Conservation (phyloP, 2,113 vertebrate species). For the Lutjanus erythropterus region DNA sequence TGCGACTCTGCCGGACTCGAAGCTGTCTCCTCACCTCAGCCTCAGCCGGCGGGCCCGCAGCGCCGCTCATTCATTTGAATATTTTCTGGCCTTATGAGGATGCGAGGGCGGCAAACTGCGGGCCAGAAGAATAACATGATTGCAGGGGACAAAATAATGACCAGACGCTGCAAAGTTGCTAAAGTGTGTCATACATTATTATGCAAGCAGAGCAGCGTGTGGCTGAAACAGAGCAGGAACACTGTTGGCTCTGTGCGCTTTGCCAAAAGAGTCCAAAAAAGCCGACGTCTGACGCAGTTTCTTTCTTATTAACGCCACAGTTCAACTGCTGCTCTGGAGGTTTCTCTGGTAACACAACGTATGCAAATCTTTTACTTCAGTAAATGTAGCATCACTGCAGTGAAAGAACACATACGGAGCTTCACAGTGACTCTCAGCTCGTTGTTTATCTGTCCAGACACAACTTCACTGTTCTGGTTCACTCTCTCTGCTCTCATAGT, state of each 20-base stretch:
- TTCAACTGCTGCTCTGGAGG: no score
- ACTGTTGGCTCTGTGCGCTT: neutral
- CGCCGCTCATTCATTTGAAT: constrained; percentile 43
- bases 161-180: constrained; percentile 40
- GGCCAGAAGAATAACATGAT: constrained; percentile 22
- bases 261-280: neutral
- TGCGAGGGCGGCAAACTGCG: constrained; percentile 8
- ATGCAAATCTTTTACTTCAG: no score
- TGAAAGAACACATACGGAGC: neutral
- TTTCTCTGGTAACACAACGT: no score
- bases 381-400: neutral
- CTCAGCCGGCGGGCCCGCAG: constrained; percentile 30
- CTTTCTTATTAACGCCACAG: neutral
- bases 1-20: constrained; percentile 19
- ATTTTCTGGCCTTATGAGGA: constrained; percentile 56
- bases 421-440: neutral
- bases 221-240: neutral
- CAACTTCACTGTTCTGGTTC: no score
- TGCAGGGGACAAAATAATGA: constrained; percentile 57
- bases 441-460: no score
- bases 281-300: neutral
- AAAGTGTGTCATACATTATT: constrained; percentile 52
- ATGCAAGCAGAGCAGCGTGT: constrained; percentile 30
- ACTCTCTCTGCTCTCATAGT: no score
- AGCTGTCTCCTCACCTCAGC: constrained; percentile 58